These are phyloP conservation scores for Centropus unirufus DNA, from an alignment of 2,113 vertebrate species.

Conservation along the genomic window DNA sequence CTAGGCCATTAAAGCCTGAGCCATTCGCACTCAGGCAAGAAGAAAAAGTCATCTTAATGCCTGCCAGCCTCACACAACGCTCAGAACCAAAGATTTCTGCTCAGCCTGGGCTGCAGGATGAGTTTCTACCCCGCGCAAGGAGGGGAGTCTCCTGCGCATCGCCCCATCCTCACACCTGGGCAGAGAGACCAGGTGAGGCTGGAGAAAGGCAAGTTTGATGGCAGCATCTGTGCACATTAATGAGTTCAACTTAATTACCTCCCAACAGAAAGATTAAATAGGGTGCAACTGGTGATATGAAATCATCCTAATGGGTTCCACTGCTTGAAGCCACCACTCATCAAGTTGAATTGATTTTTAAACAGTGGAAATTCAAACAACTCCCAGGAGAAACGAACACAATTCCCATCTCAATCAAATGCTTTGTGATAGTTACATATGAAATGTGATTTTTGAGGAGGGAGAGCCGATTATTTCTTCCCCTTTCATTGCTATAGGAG, in stretches of 20 bases:
- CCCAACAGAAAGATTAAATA: conserved; percentile 50
- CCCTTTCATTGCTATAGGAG: conserved; percentile 4
- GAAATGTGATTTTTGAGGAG: conserved; percentile 46
- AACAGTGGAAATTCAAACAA: conserved; percentile 59
- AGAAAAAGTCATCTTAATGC: neutral
- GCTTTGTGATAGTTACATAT: conserved; percentile 50
- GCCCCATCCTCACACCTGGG: neutral
- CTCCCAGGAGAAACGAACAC: conserved; percentile 50
- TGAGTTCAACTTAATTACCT: conserved; percentile 43
- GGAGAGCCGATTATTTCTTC: neutral
- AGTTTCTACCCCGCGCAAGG: neutral
- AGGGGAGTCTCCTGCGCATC: neutral
- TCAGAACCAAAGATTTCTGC: neutral
- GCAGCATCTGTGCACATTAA: conserved; percentile 41
- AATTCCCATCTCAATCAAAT: conserved; percentile 65
- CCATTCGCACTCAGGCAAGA: neutral
- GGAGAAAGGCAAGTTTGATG: neutral
- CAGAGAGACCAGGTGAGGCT: neutral
- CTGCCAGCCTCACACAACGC: neutral
- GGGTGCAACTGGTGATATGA: conserved; percentile 34
- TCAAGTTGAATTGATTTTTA: conserved; percentile 62
- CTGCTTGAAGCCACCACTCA: conserved; percentile 42
- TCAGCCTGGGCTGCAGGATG: neutral
- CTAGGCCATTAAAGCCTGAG: neutral
- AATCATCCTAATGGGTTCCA: conserved; percentile 45